These are phyloP conservation scores for Cheirogaleus major DNA, from an alignment of 2,797 vertebrate genomes.

Conservation along the genomic window DNA sequence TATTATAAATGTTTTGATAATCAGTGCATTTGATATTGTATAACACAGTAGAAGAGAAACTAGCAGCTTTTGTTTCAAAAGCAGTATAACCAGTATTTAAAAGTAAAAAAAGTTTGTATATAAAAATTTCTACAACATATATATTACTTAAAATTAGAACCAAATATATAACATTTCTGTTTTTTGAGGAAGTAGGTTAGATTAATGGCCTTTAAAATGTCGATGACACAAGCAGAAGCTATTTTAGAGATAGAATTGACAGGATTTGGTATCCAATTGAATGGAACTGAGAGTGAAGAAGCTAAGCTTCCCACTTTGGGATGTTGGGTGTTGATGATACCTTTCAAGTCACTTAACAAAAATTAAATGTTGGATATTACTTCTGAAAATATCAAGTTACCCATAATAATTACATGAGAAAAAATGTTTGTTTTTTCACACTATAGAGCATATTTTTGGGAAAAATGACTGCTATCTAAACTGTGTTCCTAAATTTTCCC, in stretches of 20 bases:
- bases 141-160: neutral
- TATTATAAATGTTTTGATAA: neutral
- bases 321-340: neutral
- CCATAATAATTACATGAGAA: neutral
- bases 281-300: neutral
- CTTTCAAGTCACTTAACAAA: neutral
- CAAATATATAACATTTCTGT: neutral
- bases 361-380: neutral
- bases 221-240: neutral
- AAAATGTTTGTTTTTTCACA: neutral
- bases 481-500: neutral
- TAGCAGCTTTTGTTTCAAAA: neutral
- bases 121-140: neutral
- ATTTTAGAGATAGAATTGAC: neutral
- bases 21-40: neutral
- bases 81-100: neutral
- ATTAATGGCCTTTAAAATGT: neutral
- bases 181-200: neutral
- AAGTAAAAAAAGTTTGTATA: neutral
- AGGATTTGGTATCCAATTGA: neutral
- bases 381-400: neutral
- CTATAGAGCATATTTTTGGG: neutral
- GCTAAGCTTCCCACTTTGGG: neutral
- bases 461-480: neutral
- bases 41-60: neutral